Conservation (phyloP, 2,888 invertebrate genomes). For the Colletes collaris region DNA sequence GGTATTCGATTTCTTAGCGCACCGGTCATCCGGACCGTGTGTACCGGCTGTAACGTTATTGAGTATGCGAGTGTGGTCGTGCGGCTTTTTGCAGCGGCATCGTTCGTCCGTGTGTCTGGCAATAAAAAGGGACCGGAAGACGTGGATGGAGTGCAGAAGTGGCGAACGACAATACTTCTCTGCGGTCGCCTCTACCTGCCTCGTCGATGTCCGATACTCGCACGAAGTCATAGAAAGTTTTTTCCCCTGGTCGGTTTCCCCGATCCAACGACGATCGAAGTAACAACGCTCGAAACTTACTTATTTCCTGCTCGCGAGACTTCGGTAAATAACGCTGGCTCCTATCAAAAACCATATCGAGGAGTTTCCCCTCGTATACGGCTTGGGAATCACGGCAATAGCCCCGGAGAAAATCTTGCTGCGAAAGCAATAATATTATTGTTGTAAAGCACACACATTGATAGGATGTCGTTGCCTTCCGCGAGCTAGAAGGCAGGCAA, state of each 20-base stretch:
- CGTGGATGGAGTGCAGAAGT: slow-evolving; percentile 70
- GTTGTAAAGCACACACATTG: too few relatives aligned
- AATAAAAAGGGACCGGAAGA: slow-evolving; percentile 69
- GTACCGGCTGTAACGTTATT: slow-evolving; percentile 53
- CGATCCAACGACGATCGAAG: slow-evolving; percentile 61
- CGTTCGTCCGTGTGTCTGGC: slow-evolving; percentile 58
- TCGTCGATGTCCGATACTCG: slow-evolving; percentile 50
- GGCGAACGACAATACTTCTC: slow-evolving; percentile 66
- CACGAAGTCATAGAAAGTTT: slow-evolving; percentile 65
- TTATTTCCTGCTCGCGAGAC: slow-evolving; percentile 64
- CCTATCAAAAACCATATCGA: slow-evolving; percentile 39
- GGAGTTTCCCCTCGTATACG: slow-evolving; percentile 6
- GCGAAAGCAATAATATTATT: neutral
- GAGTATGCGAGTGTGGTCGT: slow-evolving; percentile 60
- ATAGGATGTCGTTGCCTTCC: too few relatives aligned
- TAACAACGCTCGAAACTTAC: slow-evolving; percentile 65
- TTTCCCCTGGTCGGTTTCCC: slow-evolving; percentile 36
- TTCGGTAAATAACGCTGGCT: slow-evolving; percentile 56
- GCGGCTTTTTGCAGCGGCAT: slow-evolving; percentile 58
- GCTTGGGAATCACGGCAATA: neutral
- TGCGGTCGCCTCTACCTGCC: slow-evolving; percentile 39
- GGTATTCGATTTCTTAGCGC: slow-evolving; percentile 52
- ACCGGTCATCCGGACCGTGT: slow-evolving; percentile 28
- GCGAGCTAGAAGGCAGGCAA: too few relatives aligned
- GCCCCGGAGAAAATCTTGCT: neutral